Base-by-base conservation (phyloP, 2,797 vertebrate species). In the Oreortyx pictus region DNA sequence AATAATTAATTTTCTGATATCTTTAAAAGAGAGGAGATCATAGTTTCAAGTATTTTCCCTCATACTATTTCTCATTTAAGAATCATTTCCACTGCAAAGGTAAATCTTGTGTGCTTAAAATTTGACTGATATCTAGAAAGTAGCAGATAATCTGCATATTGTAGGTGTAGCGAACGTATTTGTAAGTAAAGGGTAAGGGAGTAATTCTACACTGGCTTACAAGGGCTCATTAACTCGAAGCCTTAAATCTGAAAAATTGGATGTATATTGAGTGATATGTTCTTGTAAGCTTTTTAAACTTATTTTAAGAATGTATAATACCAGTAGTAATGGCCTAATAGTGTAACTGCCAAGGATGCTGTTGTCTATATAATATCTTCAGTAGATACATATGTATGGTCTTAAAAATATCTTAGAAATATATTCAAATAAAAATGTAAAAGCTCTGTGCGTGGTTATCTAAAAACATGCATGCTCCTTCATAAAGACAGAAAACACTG, bases 1-100 rank as follows among this genome's bases (percentile, higher is more conserved):
- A 91, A 97, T 85, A 95, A 93, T 91, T 95, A 92, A 87, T 77
- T 90, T 92, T 70, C 77, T 90, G 85, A 60, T 41, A 41, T 76
- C 56, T 87, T 75, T 91, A 81, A 94, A 94, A 89, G 59, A 68
- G 68, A 87, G 7, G 22, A 79, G 29, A 78, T 79, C 46, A 72
- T 84, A 75, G 4, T 80, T 89, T 90, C 79, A 65, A 6, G 29
- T 89, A 56, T 89, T 94, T 93, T 62, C n/a, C 19, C 24, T 29
- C 50, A 20, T 83, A 35, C 60, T 76, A 84, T 57, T 87, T 94
- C 71, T 82, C 41, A 56, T 82, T 92, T 84, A 67, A 37, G 22
- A 68, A 8, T 79, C 8, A 78, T 84, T 91, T 87, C 33, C 76
- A 65, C 22, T 71, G 27, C 44, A 82, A 60, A 80, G 5, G 20